Conservation (phyloP, 1,140 invertebrate species). For the Wasmannia auropunctata region DNA sequence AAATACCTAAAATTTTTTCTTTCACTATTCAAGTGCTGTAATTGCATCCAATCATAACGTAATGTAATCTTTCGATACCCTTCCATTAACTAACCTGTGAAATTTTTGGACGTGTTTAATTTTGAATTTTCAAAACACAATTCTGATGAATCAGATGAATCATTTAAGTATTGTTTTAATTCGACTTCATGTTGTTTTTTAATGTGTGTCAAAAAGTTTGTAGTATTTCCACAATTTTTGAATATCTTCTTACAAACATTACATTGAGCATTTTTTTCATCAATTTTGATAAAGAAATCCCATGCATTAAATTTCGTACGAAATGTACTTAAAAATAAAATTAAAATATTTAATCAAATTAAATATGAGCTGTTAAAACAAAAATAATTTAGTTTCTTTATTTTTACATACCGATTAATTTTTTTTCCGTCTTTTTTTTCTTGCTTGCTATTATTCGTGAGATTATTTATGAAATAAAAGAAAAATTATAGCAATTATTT, state of each 20-base stretch:
- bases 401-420: conserved; percentile 4
- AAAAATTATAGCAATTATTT: background rate
- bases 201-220: background rate
- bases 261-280: background rate
- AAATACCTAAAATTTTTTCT: too few species aligned
- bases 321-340: background rate
- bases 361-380: background rate
- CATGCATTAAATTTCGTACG: background rate
- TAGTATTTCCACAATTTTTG: background rate
- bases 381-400: background rate
- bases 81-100: too few species aligned
- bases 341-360: background rate
- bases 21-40: too few species aligned
- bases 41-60: too few species aligned
- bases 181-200: background rate
- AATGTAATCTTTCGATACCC: too few species aligned
- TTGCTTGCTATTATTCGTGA: background rate
- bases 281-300: background rate
- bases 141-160: background rate
- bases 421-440: background rate
- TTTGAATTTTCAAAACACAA: background rate
- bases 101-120: background rate
- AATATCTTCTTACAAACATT: background rate
- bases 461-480: background rate
- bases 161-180: background rate